Base-by-base conservation (phyloP, 2,113 vertebrate genomes). In the Ceyx cyanopectus region DNA sequence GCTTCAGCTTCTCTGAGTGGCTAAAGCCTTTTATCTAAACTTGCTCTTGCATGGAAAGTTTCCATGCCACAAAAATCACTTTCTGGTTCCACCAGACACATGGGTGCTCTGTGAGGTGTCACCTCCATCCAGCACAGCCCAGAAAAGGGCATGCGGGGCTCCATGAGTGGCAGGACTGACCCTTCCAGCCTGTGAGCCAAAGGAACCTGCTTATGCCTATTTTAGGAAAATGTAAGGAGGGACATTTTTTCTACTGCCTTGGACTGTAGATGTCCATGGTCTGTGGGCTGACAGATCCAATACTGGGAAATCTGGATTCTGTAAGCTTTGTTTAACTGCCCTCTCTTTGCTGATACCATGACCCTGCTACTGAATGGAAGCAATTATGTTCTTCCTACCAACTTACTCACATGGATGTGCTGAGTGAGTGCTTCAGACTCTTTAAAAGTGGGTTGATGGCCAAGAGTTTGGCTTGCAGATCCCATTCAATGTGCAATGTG, bases 291-390 rank as follows among this genome's bases (percentile, higher is more conserved):
- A 32, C 26, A 57, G 40, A 20, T 26, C 32, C 54, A 37, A 56
- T 46, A 10, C 10, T 23, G 26, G 43, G 23, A 81, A 78, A 41
- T 54, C 29, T 0, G 0, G 29, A 22, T 67, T 76, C 53, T 67
- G 29, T 54, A n/a, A 23, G 8, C 50, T 77, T 81, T 48, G 23
- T 29, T 45, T 32, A 14, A 57, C 32, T 48, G 29, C 30, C 43
- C 7, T 79, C 41, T 57, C 34, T 65, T 70, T 65, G 29, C 32
- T 66, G 63, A 34, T 24, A 19, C 41, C 48, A 12, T 5, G n/a
- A 27, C 18, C 23, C 32, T 17, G 50, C 50, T 41, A 8, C 34
- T 0, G 3, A 57, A 48, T 24, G 65, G 50, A 40, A 34, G 34
- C 22, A 21, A 7, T 6, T 20, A 46, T 14, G 40, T 11, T 88